These are phyloP conservation scores for Ceyx cyanopectus DNA, from an alignment of 2,113 vertebrate species.

Conservation along the genomic window DNA sequence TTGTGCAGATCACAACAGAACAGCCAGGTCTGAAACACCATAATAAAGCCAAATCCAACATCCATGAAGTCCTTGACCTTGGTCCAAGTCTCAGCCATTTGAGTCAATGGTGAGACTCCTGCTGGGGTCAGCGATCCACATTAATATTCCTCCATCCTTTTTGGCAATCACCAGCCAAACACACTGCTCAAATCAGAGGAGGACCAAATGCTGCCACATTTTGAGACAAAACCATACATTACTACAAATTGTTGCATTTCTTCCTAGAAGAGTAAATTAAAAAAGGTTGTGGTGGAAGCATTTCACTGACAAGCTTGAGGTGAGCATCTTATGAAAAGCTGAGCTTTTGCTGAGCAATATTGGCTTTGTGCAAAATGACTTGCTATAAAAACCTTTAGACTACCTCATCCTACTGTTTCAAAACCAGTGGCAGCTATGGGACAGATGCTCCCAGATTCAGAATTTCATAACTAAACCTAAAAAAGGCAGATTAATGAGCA, in stretches of 20 bases:
- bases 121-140: not conserved
- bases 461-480: slow-evolving; percentile 44
- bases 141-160: not conserved
- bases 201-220: not conserved
- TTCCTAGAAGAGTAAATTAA: too few relatives aligned
- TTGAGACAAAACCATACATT: not conserved
- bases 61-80: not conserved
- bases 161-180: not conserved
- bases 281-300: not conserved
- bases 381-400: not conserved
- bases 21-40: not conserved
- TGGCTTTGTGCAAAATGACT: accelerated
- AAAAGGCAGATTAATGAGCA: slow-evolving; percentile 61
- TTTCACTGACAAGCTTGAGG: not conserved
- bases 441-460: slow-evolving; percentile 44
- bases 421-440: slow-evolving; percentile 6
- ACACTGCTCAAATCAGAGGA: not conserved
- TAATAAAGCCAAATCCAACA: not conserved
- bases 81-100: not conserved
- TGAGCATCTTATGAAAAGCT: not conserved
- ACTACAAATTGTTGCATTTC: not conserved
- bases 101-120: not conserved
- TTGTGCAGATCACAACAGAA: not conserved
- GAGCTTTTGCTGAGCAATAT: not conserved
- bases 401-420: not conserved